phyloP scores from a whole-genome alignment of 1,140 invertebrate species.

The Nephila pilipes region DNA sequence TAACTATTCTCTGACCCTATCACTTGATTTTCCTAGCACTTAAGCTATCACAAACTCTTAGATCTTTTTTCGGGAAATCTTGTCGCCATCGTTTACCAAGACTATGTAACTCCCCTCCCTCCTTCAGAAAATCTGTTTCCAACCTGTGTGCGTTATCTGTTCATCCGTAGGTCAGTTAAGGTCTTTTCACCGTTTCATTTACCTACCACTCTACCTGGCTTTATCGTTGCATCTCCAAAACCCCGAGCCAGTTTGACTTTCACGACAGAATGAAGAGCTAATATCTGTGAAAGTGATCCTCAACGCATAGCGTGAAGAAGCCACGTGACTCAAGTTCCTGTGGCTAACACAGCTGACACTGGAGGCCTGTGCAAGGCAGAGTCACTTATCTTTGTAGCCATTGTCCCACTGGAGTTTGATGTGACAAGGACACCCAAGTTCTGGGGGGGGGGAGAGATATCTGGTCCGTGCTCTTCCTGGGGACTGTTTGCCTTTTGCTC shows the following conservation, averaged over 20 bases:
- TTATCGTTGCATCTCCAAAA: slow-evolving; percentile 22
- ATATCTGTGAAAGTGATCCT: slow-evolving; percentile 75
- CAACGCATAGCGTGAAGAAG: slow-evolving; percentile 54
- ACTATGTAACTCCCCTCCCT: no score
- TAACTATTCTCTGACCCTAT: no score
- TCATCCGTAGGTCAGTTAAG: slow-evolving; percentile 62
- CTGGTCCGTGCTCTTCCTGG: neutral
- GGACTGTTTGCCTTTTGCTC: slow-evolving; percentile 38
- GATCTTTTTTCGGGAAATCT: neutral
- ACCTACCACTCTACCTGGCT: slow-evolving; percentile 63
- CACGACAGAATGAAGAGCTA: slow-evolving; percentile 70
- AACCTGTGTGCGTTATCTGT: slow-evolving; percentile 49
- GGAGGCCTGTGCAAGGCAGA: neutral
- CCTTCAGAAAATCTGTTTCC: neutral
- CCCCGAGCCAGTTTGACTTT: slow-evolving; percentile 35
- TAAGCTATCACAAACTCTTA: neutral
- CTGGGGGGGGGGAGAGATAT: neutral
- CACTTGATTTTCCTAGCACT: neutral
- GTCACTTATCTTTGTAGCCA: slow-evolving; percentile 57
- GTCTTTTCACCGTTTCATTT: slow-evolving; percentile 59
- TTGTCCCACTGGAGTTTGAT: slow-evolving; percentile 72
- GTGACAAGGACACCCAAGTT: slow-evolving; percentile 75
- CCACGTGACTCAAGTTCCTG: slow-evolving; percentile 66
- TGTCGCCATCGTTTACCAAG: no score
- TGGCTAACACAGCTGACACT: slow-evolving; percentile 13